Evolutionary conservation across 2,888 invertebrate genomes (phyloP).

Genomic region (Apotomis betuletana): DNA sequence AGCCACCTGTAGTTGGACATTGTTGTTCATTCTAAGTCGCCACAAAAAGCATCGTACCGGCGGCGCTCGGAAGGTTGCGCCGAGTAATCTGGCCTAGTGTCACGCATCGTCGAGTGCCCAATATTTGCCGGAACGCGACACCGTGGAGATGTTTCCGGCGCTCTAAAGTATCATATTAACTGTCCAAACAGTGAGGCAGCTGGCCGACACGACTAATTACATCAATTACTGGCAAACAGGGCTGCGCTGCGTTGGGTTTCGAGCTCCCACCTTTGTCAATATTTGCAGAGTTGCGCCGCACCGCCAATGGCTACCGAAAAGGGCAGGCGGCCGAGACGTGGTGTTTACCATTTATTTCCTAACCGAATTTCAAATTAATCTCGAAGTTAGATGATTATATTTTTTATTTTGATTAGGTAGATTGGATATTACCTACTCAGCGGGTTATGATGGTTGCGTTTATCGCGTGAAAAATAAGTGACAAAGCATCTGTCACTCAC

Average conservation of each 20-base stretch:
- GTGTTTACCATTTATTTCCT: background rate
- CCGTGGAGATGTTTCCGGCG: conserved; percentile 80
- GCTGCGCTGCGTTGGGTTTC: conserved; percentile 70
- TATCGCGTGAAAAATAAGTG: no score
- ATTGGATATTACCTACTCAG: no score
- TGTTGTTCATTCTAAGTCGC: background rate
- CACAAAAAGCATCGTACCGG: background rate
- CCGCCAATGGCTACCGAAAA: conserved; percentile 20
- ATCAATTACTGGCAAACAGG: conserved; percentile 81
- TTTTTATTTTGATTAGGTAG: no score
- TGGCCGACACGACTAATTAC: conserved; percentile 83
- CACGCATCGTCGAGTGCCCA: conserved; percentile 77
- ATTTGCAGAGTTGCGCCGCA: conserved; percentile 67
- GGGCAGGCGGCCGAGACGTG: background rate
- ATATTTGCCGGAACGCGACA: conserved; percentile 79
- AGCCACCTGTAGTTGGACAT: background rate
- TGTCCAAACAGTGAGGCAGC: conserved; percentile 76
- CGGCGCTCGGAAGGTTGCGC: conserved; percentile 1
- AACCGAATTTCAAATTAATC: background rate
- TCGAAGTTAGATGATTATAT: no score
- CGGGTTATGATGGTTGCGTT: no score
- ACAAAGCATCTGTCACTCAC: no score
- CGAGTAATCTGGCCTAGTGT: conserved; percentile 62
- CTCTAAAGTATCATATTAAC: conserved; percentile 80
- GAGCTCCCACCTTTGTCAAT: conserved; percentile 81